Evolutionary conservation across 2,797 vertebrate species (phyloP), one percentile per base, ranked within the genome.

Genomic region (Rhynchotus rufescens): DNA sequence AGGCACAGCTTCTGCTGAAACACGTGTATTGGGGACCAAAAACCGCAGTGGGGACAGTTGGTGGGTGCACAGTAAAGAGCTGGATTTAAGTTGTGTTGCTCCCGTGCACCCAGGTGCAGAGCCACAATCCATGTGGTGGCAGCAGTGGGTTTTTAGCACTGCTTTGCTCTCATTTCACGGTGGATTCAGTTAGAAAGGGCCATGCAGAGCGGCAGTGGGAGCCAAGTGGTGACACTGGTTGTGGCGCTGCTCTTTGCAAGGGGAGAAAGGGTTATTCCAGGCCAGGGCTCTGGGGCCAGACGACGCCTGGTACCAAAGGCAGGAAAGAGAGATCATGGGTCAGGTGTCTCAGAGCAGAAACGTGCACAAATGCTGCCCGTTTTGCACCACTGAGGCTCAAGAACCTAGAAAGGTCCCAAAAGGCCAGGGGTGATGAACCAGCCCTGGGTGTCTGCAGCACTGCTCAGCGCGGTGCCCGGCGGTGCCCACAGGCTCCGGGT

Each of bases 401-500:
- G 52, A 54, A 30, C 52, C 28, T 15, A 40, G 40, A 71, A 71
- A 52, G 49, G 49, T 22, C 6, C 15, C 28, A 10, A 32, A 23
- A 54, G 12, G 54, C 26, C 0, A 0, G 2, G 17, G 9, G 26
- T 0, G 1, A 8, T 19, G 15, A 19, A 26, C 42, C n/a, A 45
- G 59, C 21, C 26, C 2, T 30, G 26, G 15, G 6, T 1, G 64
- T 42, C 34, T 42, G 80, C 62, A 59, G 57, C 4, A 32, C 23
- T 44, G 40, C 0, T 3, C 20, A 65, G 49, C 32, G 30, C 1
- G 1, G 30, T 34, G 0, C 1, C 1, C 1, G 30, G 38, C 0
- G 1, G 54, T 9, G 59, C 2, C 0, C 0, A 6, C 2, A 28
- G 12, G 30, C 38, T 88, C 4, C 38, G 0, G 0, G 6, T 17